phyloP scores from a whole-genome alignment of 1,140 invertebrate species.

The Drosophila arizonae region DNA sequence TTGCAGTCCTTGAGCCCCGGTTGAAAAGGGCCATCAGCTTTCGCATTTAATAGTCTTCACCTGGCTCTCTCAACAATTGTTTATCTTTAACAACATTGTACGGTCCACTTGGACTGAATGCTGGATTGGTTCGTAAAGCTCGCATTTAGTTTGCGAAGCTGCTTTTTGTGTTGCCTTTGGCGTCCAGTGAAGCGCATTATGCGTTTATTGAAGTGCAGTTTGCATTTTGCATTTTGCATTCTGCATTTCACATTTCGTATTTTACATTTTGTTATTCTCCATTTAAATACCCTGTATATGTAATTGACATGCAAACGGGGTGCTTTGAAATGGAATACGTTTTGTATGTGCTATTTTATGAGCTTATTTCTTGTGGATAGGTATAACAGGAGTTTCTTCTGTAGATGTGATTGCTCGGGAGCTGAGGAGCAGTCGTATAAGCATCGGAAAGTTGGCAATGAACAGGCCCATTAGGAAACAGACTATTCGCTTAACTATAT shows the following conservation, averaged over 20 bases:
- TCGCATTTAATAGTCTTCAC: conserved; percentile 36
- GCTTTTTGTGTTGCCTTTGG: conserved; percentile 63
- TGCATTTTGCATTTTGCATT: conserved; percentile 36
- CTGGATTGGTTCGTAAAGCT: conserved; percentile 5
- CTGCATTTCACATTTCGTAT: conserved; percentile 56
- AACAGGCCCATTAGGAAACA: too few species aligned
- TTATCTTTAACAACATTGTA: conserved; percentile 27
- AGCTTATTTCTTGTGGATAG: too few species aligned
- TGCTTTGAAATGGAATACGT: too few species aligned
- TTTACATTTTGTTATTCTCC: conserved; percentile 8
- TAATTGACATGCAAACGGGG: too few species aligned
- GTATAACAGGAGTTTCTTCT: too few species aligned
- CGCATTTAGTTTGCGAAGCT: conserved; percentile 1
- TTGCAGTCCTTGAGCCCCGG: conserved; percentile 16
- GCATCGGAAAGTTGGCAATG: too few species aligned
- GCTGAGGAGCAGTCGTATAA: too few species aligned
- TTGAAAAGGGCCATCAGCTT: conserved; percentile 35
- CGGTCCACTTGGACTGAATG: not conserved
- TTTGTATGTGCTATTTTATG: too few species aligned
- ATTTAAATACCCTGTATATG: conserved; percentile 16
- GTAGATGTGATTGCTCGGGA: too few species aligned
- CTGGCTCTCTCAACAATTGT: conserved; percentile 13
- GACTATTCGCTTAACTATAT: too few species aligned
- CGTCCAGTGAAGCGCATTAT: conserved; percentile 69
- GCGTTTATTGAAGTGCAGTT: conserved; percentile 72